Evolutionary conservation across 1,140 invertebrate species (phyloP), one percentile per base, ranked within the genome.

Genomic region (Solenopsis fugax): DNA sequence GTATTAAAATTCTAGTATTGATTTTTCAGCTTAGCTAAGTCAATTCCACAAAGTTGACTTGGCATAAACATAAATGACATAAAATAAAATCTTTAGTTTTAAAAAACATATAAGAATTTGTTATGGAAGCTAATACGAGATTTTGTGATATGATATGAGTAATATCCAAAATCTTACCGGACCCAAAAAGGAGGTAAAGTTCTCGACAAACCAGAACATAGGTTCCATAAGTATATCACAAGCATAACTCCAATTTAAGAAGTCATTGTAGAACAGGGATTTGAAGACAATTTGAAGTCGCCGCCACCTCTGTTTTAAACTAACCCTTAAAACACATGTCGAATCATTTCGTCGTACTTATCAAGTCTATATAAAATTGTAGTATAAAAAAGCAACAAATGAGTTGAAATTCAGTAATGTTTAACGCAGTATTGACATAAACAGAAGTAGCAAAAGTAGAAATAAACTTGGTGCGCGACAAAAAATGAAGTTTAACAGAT

Each of bases 181-280:
- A 93, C 98, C 98, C 80, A 99, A 95, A 91, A 96, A 96, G 91
- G 97, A 96, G 1, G 98, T 97, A 94, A 98, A 99, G 93, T 98
- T 98, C 92, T 99, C 98, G 16, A 99, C 98, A 95, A 99, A 97
- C 98, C 98, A 99, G 96, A 99, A 98, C 91, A 99, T 96, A n/a
- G 99, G 99, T 94, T 99, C 98, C 93, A 99, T 96, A 87, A 97
- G 95, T 54, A 98, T 97, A 96, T 99, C 98, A 41, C 97, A 96
- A n/a, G 96, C 95, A 95, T 98, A 98, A 90, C 96, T 97, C 93
- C 96, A 96, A 92, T 97, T 97, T 94, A 98, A 96, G 91, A 97
- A 97, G 71, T 97, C 96, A 95, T 98, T 98, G 89, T 97, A 98
- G 29, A 97, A 97, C 4, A 97, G 94, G 7, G 96, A 97, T 87